Conservation (phyloP, 2,113 vertebrate genomes). For the Sula dactylatra region DNA sequence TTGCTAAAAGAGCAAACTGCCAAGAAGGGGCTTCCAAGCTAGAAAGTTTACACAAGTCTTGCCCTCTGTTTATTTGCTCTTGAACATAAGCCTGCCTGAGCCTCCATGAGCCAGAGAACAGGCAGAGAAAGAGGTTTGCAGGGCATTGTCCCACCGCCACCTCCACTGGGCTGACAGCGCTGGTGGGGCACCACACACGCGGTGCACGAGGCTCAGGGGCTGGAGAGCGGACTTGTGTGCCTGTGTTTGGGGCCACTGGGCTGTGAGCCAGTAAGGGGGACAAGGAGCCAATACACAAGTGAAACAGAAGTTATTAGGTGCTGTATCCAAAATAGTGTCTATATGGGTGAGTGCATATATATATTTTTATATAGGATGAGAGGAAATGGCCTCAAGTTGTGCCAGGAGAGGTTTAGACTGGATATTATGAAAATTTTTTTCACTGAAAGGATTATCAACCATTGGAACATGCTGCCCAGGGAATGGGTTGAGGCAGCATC, state of each 20-base stretch:
- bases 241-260: not conserved
- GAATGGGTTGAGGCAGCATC: not conserved
- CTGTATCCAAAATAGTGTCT: not conserved
- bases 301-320: not conserved
- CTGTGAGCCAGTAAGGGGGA: not conserved
- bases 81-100: not conserved
- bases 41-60: not conserved
- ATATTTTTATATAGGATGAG: not conserved
- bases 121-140: not conserved
- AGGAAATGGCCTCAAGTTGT: not conserved
- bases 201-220: not conserved
- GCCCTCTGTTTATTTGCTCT: not conserved
- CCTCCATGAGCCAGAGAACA: not conserved
- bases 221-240: rapidly evolving
- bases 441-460: not conserved
- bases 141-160: not conserved
- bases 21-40: not conserved
- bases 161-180: not conserved
- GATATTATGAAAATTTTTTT: not conserved
- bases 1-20: not conserved
- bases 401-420: not conserved
- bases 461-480: not conserved
- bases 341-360: not conserved
- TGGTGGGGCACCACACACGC: not conserved
- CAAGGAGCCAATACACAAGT: not conserved